Evolutionary conservation across 2,888 invertebrate genomes (phyloP).

Genomic region (Sinhomidia bicolor): DNA sequence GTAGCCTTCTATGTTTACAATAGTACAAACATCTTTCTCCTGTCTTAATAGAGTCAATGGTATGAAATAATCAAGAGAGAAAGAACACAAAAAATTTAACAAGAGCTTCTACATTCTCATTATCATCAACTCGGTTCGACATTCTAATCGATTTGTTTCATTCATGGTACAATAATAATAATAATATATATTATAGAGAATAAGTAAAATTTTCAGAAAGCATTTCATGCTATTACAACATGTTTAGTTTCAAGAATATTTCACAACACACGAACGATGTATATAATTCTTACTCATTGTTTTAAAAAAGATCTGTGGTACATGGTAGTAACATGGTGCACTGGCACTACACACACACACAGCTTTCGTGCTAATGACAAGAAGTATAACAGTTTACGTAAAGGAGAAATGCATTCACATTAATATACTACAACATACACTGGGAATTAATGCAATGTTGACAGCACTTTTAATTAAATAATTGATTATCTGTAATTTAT

Average conservation of each 20-base stretch:
- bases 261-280: conserved; percentile 11
- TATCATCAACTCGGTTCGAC: conserved; percentile 9
- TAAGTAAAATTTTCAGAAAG: neutral
- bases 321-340: neutral
- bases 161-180: no score
- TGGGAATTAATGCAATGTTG: neutral
- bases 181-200: no score
- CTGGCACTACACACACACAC: neutral
- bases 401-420: neutral
- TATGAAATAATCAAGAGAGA: conserved; percentile 36
- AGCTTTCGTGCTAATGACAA: conserved; percentile 12
- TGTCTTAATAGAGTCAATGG: conserved; percentile 69
- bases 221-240: conserved; percentile 21
- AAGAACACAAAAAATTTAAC: conserved; percentile 13
- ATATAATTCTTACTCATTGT: neutral
- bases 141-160: conserved; percentile 21
- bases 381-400: neutral
- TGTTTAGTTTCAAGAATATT: neutral
- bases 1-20: conserved; percentile 26
- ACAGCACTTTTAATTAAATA: neutral
- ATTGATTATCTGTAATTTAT: conserved; percentile 15
- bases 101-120: neutral
- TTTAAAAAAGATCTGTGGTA: neutral
- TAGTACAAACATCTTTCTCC: conserved; percentile 49
- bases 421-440: no score